These are phyloP conservation scores for Oryzias celebensis DNA, from an alignment of 2,113 vertebrate species.

Conservation along the genomic window DNA sequence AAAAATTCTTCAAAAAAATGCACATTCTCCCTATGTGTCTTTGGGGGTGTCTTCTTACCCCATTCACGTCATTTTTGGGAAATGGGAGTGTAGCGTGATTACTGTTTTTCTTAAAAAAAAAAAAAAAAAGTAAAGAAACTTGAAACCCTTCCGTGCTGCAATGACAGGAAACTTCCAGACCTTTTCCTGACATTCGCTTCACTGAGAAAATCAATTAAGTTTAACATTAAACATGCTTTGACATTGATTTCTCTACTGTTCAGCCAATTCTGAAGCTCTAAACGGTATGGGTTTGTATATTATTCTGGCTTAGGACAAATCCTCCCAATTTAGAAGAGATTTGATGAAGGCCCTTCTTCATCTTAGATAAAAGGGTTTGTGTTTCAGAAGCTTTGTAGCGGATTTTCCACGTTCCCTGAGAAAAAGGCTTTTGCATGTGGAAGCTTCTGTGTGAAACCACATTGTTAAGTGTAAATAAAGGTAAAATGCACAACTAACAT, in stretches of 20 bases:
- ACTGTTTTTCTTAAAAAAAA: no score
- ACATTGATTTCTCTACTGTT: not conserved
- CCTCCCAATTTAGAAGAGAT: constrained; percentile 54
- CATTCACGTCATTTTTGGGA: constrained; percentile 20
- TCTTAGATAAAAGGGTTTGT: constrained; percentile 42
- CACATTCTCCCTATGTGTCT: not conserved
- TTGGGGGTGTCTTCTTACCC: not conserved
- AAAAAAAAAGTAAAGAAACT: constrained; percentile 16
- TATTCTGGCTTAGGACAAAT: constrained; percentile 15
- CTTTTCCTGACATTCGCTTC: constrained; percentile 4
- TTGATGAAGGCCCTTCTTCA: constrained; percentile 30
- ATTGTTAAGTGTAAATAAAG: not conserved
- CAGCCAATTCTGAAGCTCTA: constrained; percentile 13
- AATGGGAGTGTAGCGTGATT: constrained; percentile 1
- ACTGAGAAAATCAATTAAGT: constrained; percentile 1
- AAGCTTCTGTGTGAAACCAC: constrained; percentile 19
- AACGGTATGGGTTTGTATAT: constrained; percentile 20
- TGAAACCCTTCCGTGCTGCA: not conserved
- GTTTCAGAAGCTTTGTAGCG: constrained; percentile 10
- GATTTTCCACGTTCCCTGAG: constrained; percentile 24
- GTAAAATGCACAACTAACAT: no score
- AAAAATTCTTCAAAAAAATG: no score
- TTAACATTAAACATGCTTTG: constrained; percentile 9
- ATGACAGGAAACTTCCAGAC: constrained; percentile 7
- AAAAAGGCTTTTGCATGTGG: constrained; percentile 19